Evolutionary conservation across 2,113 vertebrate species (phyloP), one percentile per base, ranked within the genome.

Genomic region (Corythoichthys intestinalis): DNA sequence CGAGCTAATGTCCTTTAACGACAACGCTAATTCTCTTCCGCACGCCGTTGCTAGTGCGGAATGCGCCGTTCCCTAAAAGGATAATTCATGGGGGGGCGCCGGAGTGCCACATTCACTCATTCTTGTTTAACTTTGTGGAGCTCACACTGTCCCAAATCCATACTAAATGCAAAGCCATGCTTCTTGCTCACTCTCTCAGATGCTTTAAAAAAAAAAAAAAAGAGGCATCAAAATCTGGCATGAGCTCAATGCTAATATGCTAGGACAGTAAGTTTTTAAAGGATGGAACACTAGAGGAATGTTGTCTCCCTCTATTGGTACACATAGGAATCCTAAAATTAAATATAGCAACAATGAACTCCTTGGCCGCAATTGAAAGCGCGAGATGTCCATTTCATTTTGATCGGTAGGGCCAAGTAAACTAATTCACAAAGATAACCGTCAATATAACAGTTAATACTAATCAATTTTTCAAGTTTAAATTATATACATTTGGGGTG

Each of bases 101-200:
- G 11, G 41, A 68, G 65, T 72, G 10, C 44, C 34, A 17, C 54
- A 66, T 74, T 48, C 35, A 62, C 66, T 74, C 58, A 71, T 67
- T 60, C 69, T 38, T 37, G 56, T 8, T 28, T 17, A 62, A 66
- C 60, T 73, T 67, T 73, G 65, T 67, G 71, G 67, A 62, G 75
- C 69, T 68, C 60, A 73, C 59, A 62, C 62, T 61, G 72, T 49
- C 64, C 64, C 39, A 58, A 63, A 77, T 74, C 65, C 68, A 66
- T 63, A 66, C 65, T 48, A n/a, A 69, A 63, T 66, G 68, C 60
- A 47, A 54, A 80, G 20, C 41, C 66, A 71, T 52, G 49, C 14
- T 17, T 14, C 65, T 2, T 17, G 60, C 61, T 41, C 15, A 47
- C 47, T 44, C 46, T 63, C 63, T 59, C 35, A 34, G 8, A 12